Base-by-base conservation (phyloP, 2,888 invertebrate species). In the Panorpa germanica region DNA sequence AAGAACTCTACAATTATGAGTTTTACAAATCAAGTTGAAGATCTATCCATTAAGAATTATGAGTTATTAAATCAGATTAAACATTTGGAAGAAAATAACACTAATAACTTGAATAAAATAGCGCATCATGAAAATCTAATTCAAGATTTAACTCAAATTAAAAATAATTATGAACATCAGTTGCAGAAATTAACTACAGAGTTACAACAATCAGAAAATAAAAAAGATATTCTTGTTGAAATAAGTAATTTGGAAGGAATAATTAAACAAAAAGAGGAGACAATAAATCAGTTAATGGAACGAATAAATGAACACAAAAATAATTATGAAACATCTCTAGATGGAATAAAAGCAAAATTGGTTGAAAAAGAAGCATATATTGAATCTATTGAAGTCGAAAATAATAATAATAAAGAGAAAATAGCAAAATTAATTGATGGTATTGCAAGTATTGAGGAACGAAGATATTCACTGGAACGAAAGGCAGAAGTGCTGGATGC, bases 341-440 rank as follows among this genome's bases (percentile, higher is more conserved):
- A 39, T 35, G 51, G 51, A 32, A 49, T 50, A 7, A 50, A 73
- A 36, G 71, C 72, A 3, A 80, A 78, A 51, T 48, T 81, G 8
- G 73, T 74, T 45, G 78, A 81, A 48, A 59, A 74, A 35, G 72
- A 77, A 45, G 59, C 73, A 27, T 73, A 71, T 36, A 71, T 78
- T 32, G 80, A 81, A 49, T 70, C 65, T 21, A 53, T 78, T 34
- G 74, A 80, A 48, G 50, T 59, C 16, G 77, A 78, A 43, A 59
- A 74, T 28, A 53, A 48, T 3, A 66, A 68, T 41, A 66, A 70
- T 32, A 70, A 69, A 40, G 63, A 62, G 5, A 67, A 70, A 41
- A 64, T 71, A 21, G 57, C 60, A 18, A 64, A 65, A 19, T 59
- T 80, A 20, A 71, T 78, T 45, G 73, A 77, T 45, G 65, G 65